A percentile compares a stretch with the other conserved stretches of the same genome.
Evolutionary conservation across 2,888 invertebrate genomes (phyloP).

Genomic region (Scaptodrosophila latifasciaeformis): DNA sequence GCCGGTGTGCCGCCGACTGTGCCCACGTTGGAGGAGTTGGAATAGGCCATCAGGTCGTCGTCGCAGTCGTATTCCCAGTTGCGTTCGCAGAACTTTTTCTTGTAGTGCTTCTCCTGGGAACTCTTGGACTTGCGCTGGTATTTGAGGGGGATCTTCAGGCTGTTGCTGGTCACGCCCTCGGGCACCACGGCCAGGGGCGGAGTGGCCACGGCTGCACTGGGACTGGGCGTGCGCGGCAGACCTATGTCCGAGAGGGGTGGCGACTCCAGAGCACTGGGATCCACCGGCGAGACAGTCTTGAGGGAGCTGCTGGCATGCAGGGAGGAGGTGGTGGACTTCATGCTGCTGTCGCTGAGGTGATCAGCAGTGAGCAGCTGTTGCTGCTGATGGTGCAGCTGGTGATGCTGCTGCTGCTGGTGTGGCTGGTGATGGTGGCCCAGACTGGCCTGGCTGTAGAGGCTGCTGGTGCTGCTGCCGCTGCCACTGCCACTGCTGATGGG

Average conservation of each 20-base stretch:
- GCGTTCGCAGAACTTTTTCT: constrained; percentile 90
- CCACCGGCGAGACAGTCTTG: constrained; percentile 72
- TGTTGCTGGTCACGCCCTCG: constrained; percentile 38
- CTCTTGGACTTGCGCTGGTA: constrained; percentile 78
- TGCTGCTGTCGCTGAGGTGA: constrained; percentile 71
- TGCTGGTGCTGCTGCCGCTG: constrained; percentile 43
- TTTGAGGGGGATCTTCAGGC: constrained; percentile 77
- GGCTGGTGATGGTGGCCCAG: constrained; percentile 46
- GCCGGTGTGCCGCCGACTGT: constrained; percentile 49
- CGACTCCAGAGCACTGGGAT: constrained; percentile 75
- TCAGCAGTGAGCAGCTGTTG: constrained; percentile 45
- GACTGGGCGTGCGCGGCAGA: constrained; percentile 74
- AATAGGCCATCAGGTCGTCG: constrained; percentile 67
- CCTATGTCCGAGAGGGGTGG: constrained; percentile 76
- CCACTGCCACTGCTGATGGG: constrained; percentile 65
- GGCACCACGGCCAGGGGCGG: constrained; percentile 63
- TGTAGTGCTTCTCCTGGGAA: constrained; percentile 81
- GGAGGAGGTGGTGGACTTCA: constrained; percentile 63
- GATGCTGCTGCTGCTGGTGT: constrained; percentile 51
- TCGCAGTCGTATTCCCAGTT: constrained; percentile 78
- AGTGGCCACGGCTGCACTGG: constrained; percentile 69
- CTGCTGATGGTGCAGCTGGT: constrained; percentile 66
- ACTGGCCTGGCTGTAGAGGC: constrained; percentile 58
- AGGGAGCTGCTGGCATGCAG: constrained; percentile 46
- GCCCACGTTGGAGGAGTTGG: constrained; percentile 49